Evolutionary conservation across 2,888 invertebrate genomes (phyloP), one percentile per base, ranked within the genome.

Genomic region (Eumacrocentrus americanus): DNA sequence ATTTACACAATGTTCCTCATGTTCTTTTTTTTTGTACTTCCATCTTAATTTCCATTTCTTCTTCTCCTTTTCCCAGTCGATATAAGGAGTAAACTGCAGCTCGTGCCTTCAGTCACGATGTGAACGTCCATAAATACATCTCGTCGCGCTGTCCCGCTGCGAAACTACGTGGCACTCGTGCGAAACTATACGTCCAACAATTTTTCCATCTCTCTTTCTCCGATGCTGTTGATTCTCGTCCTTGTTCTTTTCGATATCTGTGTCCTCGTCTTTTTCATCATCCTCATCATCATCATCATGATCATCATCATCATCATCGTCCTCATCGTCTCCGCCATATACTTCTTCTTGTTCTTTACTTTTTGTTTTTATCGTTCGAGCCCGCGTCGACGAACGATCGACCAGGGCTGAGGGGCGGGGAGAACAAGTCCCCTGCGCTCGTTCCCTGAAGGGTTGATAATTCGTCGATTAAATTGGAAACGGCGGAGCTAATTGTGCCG

Each of bases 381-480:
- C n/a, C n/a, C 14, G 18, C 20, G 18, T 18, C 6, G 16, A 16
- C 11, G 23, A 46, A 22, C 34, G 37, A 18, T 18, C 16, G 20
- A 16, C 12, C 16, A 20, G 3, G 20, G 14, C 20, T 16, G 38
- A 25, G 23, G 35, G 16, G 23, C 9, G 22, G 25, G 35, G 34
- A 51, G 58, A 58, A 52, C 58, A 58, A 51, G 58, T 52, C 58
- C 42, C 44, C 35, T 60, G 64, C 61, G 64, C 63, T 57, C 61
- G 72, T 76, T 77, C 77, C 74, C 76, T 72, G 74, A 77, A 76
- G 77, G 76, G 74, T 78, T 74, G 79, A 76, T 78, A 78, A 79
- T 79, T 77, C 79, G 76, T 70, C 78, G 78, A 78, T 79, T 79
- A 78, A 78, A 79, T 78, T 77, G 79, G 75, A 77, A 77, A 76